Percentiles rank a stretch among this genome's conserved stretches.
These are phyloP conservation scores for Avahi laniger DNA, from an alignment of 2,797 vertebrate genomes.

Conservation along the genomic window DNA sequence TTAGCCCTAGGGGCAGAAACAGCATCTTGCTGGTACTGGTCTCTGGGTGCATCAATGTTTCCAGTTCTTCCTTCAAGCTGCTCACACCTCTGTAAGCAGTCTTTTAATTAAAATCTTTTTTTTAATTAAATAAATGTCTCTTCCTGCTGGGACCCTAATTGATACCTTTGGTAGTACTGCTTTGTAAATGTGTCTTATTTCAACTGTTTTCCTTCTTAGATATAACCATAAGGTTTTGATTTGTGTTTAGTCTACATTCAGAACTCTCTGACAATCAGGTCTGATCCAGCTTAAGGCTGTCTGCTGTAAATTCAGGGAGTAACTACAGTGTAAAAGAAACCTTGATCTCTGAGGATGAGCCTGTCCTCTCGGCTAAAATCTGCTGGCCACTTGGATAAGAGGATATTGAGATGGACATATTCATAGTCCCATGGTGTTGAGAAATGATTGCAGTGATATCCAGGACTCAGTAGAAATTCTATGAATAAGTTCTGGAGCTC, in stretches of 20 bases:
- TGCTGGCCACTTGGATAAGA: background rate
- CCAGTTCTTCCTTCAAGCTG: background rate
- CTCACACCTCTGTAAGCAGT: background rate
- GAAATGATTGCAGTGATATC: background rate
- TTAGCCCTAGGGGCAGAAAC: background rate
- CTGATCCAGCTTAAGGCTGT: background rate
- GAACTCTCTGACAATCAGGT: conserved; percentile 1
- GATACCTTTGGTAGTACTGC: background rate
- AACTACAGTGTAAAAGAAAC: background rate
- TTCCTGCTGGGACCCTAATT: conserved; percentile 42
- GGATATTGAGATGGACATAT: background rate
- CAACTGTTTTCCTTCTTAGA: background rate
- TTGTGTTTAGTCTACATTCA: conserved; percentile 50
- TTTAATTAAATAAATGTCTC: conserved; percentile 49
- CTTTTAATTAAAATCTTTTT: conserved; percentile 54
- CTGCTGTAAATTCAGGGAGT: conserved; percentile 14
- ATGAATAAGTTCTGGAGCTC: background rate
- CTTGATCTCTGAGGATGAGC: background rate
- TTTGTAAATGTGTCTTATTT: conserved; percentile 26
- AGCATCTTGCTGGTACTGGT: background rate
- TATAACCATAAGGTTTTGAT: conserved; percentile 22
- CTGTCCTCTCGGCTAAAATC: background rate
- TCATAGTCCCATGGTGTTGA: background rate
- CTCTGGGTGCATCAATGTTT: background rate
- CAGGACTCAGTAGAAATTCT: background rate